Evolutionary conservation across 2,797 vertebrate genomes (phyloP), one percentile per base, ranked within the genome.

Genomic region (Eulemur rubriventer): DNA sequence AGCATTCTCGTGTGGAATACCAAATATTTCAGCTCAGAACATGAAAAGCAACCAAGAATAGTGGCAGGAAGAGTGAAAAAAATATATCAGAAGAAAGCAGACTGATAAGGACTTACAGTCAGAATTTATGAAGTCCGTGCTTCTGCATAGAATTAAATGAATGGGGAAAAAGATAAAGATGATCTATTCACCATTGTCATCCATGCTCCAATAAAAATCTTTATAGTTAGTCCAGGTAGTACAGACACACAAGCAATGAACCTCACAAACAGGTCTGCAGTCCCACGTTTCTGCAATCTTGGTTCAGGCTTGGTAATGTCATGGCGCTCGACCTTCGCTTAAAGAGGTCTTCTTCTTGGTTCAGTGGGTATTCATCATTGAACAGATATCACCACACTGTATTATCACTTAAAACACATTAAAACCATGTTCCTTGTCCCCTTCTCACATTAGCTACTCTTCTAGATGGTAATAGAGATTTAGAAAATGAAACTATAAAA

Each of bases 11-110:
- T 85, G 65, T 88, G 52, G 81, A 94, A 96, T 81, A 69, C 20
- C 83, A 84, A 89, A 72, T 73, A 91, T 91, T 93, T 82, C 75
- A 2, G 1, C 82, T 93, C 50, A 76, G 70, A 95, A 75, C 30
- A 75, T 94, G 75, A 94, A 95, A 96, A 84, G 70, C 79, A 96
- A 91, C 85, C 86, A 95, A 89, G n/a, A 84, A 81, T 2, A 61
- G 24, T 84, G 46, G 26, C 70, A 95, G 33, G 6, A 57, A 2
- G 17, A 80, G 28, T 86, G 30, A 92, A 86, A 61, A 76, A 76
- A 52, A 84, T 57, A 67, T 28, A 85, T 41, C 65, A 96, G 67
- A 88, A 82, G 41, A 82, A 78, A 50, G 33, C 28, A 92, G 95
- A 67, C 28, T 13, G 87, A 55, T 89, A 93, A n/a, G 33, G 88